Evolutionary conservation across 2,888 invertebrate species (phyloP).

Genomic region (Dicranocentrus wangi): DNA sequence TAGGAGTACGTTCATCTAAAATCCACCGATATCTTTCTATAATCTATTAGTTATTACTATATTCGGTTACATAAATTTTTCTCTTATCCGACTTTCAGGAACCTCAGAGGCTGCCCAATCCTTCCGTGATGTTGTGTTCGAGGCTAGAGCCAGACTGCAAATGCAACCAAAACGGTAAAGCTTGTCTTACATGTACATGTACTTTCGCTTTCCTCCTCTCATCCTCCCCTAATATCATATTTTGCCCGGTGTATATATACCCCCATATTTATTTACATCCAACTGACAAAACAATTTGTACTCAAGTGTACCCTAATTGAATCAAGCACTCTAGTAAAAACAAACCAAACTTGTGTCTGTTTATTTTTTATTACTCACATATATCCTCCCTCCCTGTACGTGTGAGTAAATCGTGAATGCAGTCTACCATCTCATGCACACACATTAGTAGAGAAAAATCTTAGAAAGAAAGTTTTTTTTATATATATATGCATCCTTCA

Average conservation of each 20-base stretch:
- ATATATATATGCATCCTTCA: no score
- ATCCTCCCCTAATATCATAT: background rate
- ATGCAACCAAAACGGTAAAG: slow-evolving; percentile 59
- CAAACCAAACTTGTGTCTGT: no score
- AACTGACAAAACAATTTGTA: no score
- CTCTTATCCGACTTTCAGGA: slow-evolving; percentile 57
- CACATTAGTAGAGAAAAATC: no score
- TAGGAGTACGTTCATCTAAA: slow-evolving; percentile 62
- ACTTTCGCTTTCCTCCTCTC: slow-evolving; percentile 25
- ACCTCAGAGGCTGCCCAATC: slow-evolving; percentile 71
- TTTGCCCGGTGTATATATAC: background rate
- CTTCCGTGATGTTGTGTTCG: slow-evolving; percentile 72
- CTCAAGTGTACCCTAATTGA: slow-evolving; percentile 25
- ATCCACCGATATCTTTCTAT: background rate
- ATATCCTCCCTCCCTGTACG: no score
- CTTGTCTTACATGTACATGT: slow-evolving; percentile 7
- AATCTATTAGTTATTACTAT: slow-evolving; percentile 1
- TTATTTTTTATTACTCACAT: no score
- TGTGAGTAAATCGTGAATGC: no score
- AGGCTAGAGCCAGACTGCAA: slow-evolving; percentile 60
- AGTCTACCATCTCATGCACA: no score
- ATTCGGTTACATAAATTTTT: background rate
- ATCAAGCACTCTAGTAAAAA: slow-evolving; percentile 28
- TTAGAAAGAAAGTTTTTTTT: no score
- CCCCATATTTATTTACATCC: no score